These are phyloP conservation scores for Glaucidium brasilianum DNA, from an alignment of 2,113 vertebrate species.

Conservation along the genomic window DNA sequence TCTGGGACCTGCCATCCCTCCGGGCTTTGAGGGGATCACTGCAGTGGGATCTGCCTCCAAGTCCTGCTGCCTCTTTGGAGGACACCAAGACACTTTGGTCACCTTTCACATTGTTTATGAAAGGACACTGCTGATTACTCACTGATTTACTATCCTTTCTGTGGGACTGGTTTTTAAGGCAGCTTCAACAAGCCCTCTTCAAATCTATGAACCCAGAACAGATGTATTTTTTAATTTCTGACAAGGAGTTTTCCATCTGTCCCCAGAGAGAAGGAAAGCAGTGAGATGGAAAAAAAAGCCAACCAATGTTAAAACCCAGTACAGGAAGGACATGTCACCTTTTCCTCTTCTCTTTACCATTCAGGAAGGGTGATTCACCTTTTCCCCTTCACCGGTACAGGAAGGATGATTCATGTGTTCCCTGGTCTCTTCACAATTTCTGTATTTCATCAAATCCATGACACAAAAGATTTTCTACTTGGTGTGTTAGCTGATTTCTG, in stretches of 20 bases:
- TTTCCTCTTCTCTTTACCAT: neutral
- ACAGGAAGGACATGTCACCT: neutral
- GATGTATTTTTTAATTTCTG: neutral
- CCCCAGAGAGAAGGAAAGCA: neutral
- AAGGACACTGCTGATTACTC: neutral
- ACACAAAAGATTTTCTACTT: neutral
- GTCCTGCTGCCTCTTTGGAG: neutral
- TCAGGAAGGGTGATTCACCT: neutral
- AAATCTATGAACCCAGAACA: neutral
- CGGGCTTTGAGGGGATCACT: neutral
- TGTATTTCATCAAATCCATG: neutral
- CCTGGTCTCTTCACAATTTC: neutral
- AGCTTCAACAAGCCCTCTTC: neutral
- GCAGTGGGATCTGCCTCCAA: neutral
- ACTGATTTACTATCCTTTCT: neutral
- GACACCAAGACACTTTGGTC: neutral
- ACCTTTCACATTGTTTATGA: neutral
- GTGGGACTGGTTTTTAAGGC: neutral
- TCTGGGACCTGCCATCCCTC: neutral
- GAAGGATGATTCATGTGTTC: neutral
- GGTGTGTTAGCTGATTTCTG: neutral
- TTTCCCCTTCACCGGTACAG: neutral
- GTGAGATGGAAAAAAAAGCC: neutral
- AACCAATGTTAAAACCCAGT: neutral
- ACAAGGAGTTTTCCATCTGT: neutral